Base-by-base conservation (phyloP, 2,888 invertebrate species). In the Holacanthella duospinosa region DNA sequence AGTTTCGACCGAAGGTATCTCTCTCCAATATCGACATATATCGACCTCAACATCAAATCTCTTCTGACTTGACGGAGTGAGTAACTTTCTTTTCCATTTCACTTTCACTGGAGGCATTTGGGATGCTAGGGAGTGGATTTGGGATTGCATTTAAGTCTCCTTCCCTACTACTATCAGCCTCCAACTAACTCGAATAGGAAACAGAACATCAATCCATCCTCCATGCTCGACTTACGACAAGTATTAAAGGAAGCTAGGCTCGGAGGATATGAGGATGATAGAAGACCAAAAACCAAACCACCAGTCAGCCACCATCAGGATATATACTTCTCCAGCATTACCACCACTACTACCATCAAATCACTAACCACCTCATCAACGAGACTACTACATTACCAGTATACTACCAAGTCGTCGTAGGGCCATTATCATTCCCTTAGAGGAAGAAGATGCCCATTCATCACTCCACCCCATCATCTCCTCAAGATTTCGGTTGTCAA, bases 41-140 rank as follows among this genome's bases (percentile, higher is more conserved):
- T 48, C 48, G 48, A 48, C 48, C 48, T n/a, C 48, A 36, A 16
- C 36, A 36, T 36, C 36, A 58, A 58, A 58, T 58, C 58, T 58
- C 59, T 2, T 48, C 55, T 25, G 16, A 26, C 28, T 59, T 27
- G 26, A 27, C 26, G 43, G 25, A 48, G 26, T 48, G n/a, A 27
- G 27, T 59, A 44, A 25, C 28, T 27, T 59, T 16, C n/a, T 21
- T 12, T 25, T 44, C 44, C 59, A 2, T 6, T 9, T 6, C 16
- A 59, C 24, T 29, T 29, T 27, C 58, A 29, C 29, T 58, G 6
- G 2, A 6, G 58, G 24, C 6, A 58, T 2, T 19, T 25, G 56
- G 9, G 27, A 55, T n/a, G n/a, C n/a, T n/a, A n/a, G 56, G 27
- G 27, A 26, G 56, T n/a, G 27, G 26, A 26, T 25, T 55, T 55